phyloP scores from a whole-genome alignment of 2,113 vertebrate genomes.

The Struthio camelus region DNA sequence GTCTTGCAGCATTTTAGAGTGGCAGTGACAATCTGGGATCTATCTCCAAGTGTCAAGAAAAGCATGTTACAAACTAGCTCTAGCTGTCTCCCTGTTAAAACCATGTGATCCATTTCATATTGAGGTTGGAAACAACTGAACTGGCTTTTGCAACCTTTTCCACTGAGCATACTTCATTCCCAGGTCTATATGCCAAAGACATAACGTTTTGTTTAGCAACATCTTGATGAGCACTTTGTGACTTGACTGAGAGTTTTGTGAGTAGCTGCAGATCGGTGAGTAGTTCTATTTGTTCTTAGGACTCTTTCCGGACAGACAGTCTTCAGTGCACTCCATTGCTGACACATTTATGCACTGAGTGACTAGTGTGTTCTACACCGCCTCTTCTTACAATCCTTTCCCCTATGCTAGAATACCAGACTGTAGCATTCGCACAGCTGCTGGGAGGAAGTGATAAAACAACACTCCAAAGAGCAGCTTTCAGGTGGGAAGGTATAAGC shows the following conservation, averaged over 20 bases:
- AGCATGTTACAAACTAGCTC: background rate
- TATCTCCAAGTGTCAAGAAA: constrained; percentile 2
- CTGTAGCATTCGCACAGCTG: constrained; percentile 43
- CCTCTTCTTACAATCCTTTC: constrained; percentile 5
- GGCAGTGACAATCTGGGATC: background rate
- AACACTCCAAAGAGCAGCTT: constrained; percentile 25
- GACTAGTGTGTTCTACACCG: background rate
- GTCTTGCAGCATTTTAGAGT: background rate
- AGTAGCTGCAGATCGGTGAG: background rate
- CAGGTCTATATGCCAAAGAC: background rate
- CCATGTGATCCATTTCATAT: background rate
- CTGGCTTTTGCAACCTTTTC: background rate
- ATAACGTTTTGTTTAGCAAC: background rate
- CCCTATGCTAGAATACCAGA: background rate
- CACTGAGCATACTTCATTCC: background rate
- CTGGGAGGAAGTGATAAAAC: constrained; percentile 32
- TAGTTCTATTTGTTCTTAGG: background rate
- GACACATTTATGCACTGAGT: constrained; percentile 17
- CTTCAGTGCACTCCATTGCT: background rate
- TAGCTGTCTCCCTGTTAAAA: background rate
- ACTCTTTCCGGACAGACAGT: background rate
- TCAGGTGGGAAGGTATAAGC: constrained; percentile 41
- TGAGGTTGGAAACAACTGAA: background rate
- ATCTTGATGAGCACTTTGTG: background rate
- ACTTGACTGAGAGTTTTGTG: background rate